Conservation (phyloP, 2,797 vertebrate species). For the Etheostoma nigrum region DNA sequence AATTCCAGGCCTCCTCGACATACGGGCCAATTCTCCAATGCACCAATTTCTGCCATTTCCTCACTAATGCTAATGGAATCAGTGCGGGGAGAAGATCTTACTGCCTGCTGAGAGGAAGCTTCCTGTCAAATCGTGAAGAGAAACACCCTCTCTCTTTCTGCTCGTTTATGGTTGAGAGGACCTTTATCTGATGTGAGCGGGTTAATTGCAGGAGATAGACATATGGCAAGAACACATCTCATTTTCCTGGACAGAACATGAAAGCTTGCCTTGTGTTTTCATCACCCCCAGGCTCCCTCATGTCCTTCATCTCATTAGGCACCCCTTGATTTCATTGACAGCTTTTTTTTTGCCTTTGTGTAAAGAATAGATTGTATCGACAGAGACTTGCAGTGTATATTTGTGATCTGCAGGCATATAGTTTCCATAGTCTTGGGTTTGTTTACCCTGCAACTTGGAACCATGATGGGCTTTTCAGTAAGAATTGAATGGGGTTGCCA, state of each 20-base stretch:
- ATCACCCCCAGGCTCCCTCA: neutral
- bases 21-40: slow-evolving; percentile 47
- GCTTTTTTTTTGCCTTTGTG: slow-evolving; percentile 42
- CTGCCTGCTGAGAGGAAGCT: slow-evolving; percentile 36
- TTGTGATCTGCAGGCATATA: slow-evolving; percentile 48
- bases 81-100: slow-evolving; percentile 29
- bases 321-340: slow-evolving; percentile 52
- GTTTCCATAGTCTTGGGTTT: slow-evolving; percentile 48
- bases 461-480: slow-evolving; percentile 45
- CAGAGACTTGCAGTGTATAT: slow-evolving; percentile 46
- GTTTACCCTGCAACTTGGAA: slow-evolving; percentile 71
- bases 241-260: slow-evolving; percentile 38
- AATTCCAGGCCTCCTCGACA: slow-evolving; percentile 40
- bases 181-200: slow-evolving; percentile 27
- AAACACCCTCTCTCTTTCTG: slow-evolving; percentile 25
- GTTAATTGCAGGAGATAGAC: slow-evolving; percentile 59
- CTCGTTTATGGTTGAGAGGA: slow-evolving; percentile 49
- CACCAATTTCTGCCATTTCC: slow-evolving; percentile 73
- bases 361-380: slow-evolving; percentile 36
- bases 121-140: slow-evolving; percentile 49
- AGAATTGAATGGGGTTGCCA: slow-evolving; percentile 51
- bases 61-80: slow-evolving; percentile 70
- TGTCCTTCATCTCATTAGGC: slow-evolving; percentile 42
- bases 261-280: slow-evolving; percentile 16
- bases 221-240: slow-evolving; percentile 36